Conservation (phyloP, 2,113 vertebrate genomes). For the Caracal caracal region DNA sequence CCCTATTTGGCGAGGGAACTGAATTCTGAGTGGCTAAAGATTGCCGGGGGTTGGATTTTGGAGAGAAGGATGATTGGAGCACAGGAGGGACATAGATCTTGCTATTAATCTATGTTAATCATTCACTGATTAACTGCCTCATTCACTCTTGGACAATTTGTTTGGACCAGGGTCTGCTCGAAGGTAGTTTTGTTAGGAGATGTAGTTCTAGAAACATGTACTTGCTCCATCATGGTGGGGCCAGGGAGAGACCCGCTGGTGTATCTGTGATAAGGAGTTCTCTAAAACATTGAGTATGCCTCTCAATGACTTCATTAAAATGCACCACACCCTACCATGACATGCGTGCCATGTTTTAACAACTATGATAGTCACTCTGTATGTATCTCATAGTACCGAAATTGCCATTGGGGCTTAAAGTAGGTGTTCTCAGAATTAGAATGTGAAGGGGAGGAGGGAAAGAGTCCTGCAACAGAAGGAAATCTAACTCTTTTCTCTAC, state of each 20-base stretch:
- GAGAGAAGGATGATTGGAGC: not conserved
- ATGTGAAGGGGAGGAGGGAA: not conserved
- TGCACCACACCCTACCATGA: no score
- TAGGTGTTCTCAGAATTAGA: slow-evolving; percentile 6
- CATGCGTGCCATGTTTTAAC: not conserved
- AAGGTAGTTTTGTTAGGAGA: not conserved
- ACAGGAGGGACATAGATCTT: not conserved
- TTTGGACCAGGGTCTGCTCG: not conserved
- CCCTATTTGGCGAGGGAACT: not conserved
- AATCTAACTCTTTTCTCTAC: not conserved
- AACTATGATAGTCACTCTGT: not conserved
- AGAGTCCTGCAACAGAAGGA: not conserved
- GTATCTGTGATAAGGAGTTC: not conserved
- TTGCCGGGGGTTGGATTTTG: not conserved
- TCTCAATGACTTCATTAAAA: not conserved
- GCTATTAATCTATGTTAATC: not conserved
- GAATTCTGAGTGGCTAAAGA: not conserved
- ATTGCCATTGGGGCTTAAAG: not conserved
- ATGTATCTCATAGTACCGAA: not conserved
- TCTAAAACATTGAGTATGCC: not conserved
- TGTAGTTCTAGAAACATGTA: not conserved
- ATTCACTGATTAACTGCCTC: no score
- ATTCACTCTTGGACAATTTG: not conserved
- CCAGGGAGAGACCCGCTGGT: not conserved
- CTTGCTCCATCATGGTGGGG: not conserved